Evolutionary conservation across 2,797 vertebrate species (phyloP).

Genomic region (Anisognathus igniventris): DNA sequence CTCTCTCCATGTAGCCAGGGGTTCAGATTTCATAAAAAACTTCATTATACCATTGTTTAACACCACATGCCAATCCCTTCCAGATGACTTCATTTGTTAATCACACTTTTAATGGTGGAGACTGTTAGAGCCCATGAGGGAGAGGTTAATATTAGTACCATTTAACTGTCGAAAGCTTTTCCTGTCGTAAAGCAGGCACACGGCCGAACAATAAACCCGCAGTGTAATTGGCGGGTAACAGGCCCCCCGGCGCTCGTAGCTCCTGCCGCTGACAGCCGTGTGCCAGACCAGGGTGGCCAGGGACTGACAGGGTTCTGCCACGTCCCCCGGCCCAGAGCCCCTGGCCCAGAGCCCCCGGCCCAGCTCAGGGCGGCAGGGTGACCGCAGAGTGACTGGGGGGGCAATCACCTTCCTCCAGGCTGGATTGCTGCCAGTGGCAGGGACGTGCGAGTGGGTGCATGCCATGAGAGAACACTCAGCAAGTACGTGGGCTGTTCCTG

Average conservation of each 20-base stretch:
- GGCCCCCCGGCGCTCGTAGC: slow-evolving; percentile 55
- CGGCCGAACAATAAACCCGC: slow-evolving; percentile 58
- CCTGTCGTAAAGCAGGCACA: slow-evolving; percentile 58
- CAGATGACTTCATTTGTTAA: slow-evolving; percentile 75
- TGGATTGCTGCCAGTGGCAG: fast-evolving
- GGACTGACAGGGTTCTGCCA: too few relatives aligned
- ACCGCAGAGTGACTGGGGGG: fast-evolving
- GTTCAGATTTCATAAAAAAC: neutral
- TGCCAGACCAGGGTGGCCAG: neutral
- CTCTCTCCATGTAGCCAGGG: neutral
- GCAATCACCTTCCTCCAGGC: neutral
- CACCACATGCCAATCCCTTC: slow-evolving; percentile 58
- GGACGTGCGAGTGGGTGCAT: fast-evolving
- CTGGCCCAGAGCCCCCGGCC: too few relatives aligned
- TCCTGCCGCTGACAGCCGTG: slow-evolving; percentile 54
- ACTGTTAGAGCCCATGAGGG: slow-evolving; percentile 50
- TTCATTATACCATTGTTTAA: slow-evolving; percentile 39
- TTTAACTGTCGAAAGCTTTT: slow-evolving; percentile 66
- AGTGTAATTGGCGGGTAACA: slow-evolving; percentile 66
- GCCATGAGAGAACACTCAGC: neutral
- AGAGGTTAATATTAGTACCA: slow-evolving; percentile 72
- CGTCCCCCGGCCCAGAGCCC: too few relatives aligned
- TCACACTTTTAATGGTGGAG: slow-evolving; percentile 58
- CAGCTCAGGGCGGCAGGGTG: fast-evolving
- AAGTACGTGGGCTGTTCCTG: neutral